Evolutionary conservation across 2,797 vertebrate genomes (phyloP), one percentile per base, ranked within the genome.

Genomic region (Neosilurus hyrtlii): DNA sequence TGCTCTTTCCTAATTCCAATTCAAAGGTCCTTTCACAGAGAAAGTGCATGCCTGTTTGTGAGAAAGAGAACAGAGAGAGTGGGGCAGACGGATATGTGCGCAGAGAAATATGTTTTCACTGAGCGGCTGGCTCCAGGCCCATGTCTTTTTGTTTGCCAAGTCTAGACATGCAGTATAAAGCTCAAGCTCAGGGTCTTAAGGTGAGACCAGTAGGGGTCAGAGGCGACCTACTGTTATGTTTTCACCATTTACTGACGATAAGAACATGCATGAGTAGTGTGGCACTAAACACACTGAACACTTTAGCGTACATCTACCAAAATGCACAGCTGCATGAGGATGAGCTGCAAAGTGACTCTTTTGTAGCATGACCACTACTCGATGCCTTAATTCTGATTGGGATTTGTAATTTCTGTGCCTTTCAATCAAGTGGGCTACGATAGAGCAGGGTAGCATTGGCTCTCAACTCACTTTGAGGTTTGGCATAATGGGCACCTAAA

Each of bases 91-190:
- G 66, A 84, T 81, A 83, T 78, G 82, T 81, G 35, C 66, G 26
- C 24, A 76, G 71, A 79, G 26, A 65, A 63, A 81, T 73, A 37
- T 57, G 65, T 49, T 85, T 82, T 82, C 57, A 37, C 78, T 63
- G 70, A 79, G 79, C 59, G 52, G 30, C 66, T 82, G 82, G 78
- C 89, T 90, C 87, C 81, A 86, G 82, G 86, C 83, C 85, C 70
- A 9, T 74, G 11, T 62, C 61, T 82, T 72, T 87, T 61, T 93
- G 87, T 94, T 93, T 94, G 89, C 90, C 81, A 85, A 90, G 92
- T 92, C 92, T 93, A 92, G 92, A 91, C 92, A 83, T 85, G 77
- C 35, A 80, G 86, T 82, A 26, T 79, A 83, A 77, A 75, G 9
- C 7, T 82, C 22, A 73, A 30, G 88, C 86, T 83, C 79, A 0